Evolutionary conservation across 2,113 vertebrate genomes (phyloP), one percentile per base, ranked within the genome.

Genomic region (Eurypyga helias): DNA sequence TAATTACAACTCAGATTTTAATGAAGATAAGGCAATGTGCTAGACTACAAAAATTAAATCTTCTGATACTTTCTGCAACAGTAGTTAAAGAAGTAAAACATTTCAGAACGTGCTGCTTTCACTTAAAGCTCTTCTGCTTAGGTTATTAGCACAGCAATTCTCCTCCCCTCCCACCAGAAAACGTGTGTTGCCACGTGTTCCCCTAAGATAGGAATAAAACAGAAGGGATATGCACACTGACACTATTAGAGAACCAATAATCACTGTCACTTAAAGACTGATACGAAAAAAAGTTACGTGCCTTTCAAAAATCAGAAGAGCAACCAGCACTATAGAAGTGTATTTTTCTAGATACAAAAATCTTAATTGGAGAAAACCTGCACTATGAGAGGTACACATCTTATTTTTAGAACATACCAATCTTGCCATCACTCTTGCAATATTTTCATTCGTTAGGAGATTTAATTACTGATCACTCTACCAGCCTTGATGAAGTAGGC

Each of bases 391-490:
- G 18, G 14, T 36, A 48, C 11, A 54, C 3, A 10, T 16, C 43
- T 69, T 73, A 67, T 46, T 90, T 90, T 69, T 62, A 69, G n/a
- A 87, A 18, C 36, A 48, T 17, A 29, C 8, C 49, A 79, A 69
- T 79, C 82, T 46, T 72, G 34, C 20, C 52, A 85, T 61, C 41
- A 66, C 46, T 92, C 41, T 17, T 55, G 46, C 34, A 82, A 72
- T 52, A 62, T 62, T 60, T 23, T 36, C 34, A 46, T 57, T 62
- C 2, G 0, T 72, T 57, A 41, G 11, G 57, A 83, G 52, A 86
- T 83, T 57, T 83, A 29, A 93, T 87, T 90, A 83, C 58, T 52
- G 70, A 72, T 90, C 36, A 62, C 38, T 38, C 57, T 82, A 86
- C 54, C 65, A 73, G 43, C 43, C 43, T 73, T 87, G 77, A 87